Conservation (phyloP, 2,113 vertebrate genomes). For the Mesitornis unicolor region DNA sequence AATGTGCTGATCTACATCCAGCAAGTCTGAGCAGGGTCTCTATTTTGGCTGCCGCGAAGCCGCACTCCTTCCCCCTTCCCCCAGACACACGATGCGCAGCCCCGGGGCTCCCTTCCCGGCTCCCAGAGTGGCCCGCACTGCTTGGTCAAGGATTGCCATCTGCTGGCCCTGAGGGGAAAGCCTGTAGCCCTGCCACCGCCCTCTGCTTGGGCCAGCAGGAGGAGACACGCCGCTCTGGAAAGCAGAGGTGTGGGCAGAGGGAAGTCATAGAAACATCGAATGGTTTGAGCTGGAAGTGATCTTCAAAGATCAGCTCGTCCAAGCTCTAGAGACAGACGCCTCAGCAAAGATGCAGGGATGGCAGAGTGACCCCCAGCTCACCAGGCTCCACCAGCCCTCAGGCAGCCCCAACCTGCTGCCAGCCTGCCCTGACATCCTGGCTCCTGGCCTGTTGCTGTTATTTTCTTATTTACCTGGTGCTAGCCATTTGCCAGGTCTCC, state of each 20-base stretch:
- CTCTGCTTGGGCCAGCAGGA: accelerated
- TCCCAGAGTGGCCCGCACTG: not conserved
- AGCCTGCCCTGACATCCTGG: not conserved
- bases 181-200: not conserved
- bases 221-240: too few relatives aligned
- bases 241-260: not conserved
- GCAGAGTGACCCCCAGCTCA: not conserved
- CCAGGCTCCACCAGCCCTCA: not conserved
- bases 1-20: not conserved
- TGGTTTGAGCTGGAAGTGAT: not conserved
- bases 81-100: not conserved
- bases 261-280: accelerated
- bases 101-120: not conserved
- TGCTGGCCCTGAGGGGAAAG: not conserved
- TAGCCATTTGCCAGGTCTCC: not conserved
- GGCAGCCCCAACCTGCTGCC: not conserved
- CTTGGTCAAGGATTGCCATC: not conserved
- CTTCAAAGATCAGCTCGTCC: accelerated
- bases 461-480: not conserved
- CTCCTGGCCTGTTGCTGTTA: not conserved
- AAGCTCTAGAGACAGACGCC: too few relatives aligned
- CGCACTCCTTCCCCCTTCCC: not conserved
- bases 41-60: too few relatives aligned
- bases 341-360: not conserved
- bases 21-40: too few relatives aligned